Percentiles rank a stretch among this genome's conserved stretches.
These are phyloP conservation scores for Agelaius tricolor DNA, from an alignment of 2,113 vertebrate genomes.

Conservation along the genomic window DNA sequence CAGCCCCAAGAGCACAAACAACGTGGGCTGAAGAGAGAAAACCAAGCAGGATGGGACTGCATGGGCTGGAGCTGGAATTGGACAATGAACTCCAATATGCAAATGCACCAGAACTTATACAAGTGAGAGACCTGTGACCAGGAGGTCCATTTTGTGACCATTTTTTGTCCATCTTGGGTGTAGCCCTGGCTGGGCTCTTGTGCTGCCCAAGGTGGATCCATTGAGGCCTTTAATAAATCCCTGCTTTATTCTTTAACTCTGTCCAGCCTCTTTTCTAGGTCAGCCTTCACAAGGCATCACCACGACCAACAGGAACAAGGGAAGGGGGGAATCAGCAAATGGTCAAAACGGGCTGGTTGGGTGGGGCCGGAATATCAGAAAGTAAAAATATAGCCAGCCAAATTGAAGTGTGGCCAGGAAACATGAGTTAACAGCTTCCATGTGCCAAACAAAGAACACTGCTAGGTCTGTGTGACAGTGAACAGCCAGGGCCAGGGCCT, in stretches of 20 bases:
- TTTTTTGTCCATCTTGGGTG: background rate
- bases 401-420: background rate
- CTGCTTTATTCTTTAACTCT: background rate
- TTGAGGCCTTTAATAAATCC: background rate
- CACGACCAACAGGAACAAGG: background rate
- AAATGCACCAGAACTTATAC: background rate
- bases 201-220: background rate
- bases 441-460: slow-evolving; percentile 20
- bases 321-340: background rate
- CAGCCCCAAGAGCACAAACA: background rate
- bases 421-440: background rate
- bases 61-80: background rate
- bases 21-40: accelerated
- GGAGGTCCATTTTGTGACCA: accelerated
- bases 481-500: background rate
- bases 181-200: background rate
- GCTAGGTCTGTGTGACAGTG: background rate
- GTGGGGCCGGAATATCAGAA: background rate
- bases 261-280: background rate
- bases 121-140: accelerated
- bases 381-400: background rate
- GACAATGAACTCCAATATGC: background rate
- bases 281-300: background rate
- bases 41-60: background rate
- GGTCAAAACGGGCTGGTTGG: background rate